Evolutionary conservation across 2,888 invertebrate genomes (phyloP).

Genomic region (Calephelis perditalis): DNA sequence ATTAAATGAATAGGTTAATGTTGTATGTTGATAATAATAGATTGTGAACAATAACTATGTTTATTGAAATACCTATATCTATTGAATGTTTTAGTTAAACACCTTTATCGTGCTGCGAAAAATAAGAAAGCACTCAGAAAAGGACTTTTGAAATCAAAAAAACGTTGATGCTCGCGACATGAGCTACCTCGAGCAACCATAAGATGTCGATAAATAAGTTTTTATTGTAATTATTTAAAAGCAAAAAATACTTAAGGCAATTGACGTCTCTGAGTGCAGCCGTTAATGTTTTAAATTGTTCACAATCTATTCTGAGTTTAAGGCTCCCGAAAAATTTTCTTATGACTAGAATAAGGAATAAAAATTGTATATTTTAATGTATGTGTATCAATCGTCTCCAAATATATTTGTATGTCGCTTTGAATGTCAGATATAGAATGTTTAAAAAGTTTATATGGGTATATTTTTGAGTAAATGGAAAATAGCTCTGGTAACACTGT

Average conservation of each 20-base stretch:
- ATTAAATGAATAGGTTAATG: slow-evolving; percentile 34
- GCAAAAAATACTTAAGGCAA: slow-evolving; percentile 9
- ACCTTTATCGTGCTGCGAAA: too few species aligned
- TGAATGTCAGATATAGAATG: slow-evolving; percentile 49
- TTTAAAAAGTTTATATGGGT: slow-evolving; percentile 6
- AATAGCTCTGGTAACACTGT: too few species aligned
- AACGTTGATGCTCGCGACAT: too few species aligned
- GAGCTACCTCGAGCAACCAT: too few species aligned
- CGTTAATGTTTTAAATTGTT: slow-evolving; percentile 30
- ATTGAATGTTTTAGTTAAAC: too few species aligned
- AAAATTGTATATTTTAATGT: slow-evolving; percentile 62
- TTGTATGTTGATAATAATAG: slow-evolving; percentile 28
- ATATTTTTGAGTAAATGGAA: background rate
- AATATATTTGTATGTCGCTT: slow-evolving; percentile 70
- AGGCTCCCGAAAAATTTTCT: slow-evolving; percentile 60
- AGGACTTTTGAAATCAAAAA: too few species aligned
- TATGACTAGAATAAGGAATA: slow-evolving; percentile 72
- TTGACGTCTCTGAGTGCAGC: too few species aligned
- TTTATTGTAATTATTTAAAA: slow-evolving; percentile 5
- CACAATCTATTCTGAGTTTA: slow-evolving; percentile 35
- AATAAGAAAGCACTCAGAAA: too few species aligned
- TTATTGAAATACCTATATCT: background rate
- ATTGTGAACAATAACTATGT: slow-evolving; percentile 33
- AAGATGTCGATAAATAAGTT: background rate
- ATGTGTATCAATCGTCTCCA: slow-evolving; percentile 53